Evolutionary conservation across 2,888 invertebrate species (phyloP), one percentile per base, ranked within the genome.

Genomic region (Synergus laeviventris): DNA sequence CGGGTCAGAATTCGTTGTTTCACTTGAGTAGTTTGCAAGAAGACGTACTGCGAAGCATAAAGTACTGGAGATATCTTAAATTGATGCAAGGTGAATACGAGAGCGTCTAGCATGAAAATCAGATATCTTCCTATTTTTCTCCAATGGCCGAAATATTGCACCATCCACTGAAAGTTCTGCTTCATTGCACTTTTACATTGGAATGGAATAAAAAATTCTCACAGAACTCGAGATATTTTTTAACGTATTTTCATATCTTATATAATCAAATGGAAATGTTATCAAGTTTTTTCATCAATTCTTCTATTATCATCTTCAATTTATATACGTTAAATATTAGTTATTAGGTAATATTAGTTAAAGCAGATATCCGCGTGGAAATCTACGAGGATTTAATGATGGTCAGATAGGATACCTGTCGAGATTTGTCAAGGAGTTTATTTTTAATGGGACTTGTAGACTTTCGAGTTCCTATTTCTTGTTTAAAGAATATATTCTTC

Each of bases 1-100:
- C 61, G 18, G 49, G n/a, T 66, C 60, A 56, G 74, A 73, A 62
- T 73, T 76, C 78, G 60, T 61, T 61, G 70, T 61, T 59, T 78
- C 74, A 64, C 77, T 77, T 39, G 61, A 60, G 31, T 38, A 56
- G 38, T 64, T 59, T 59, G 59, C 74, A 60, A 74, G 74, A 24
- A 74, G 74, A 74, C 60, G 74, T 74, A 74, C 39, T 39, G 56
- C 14, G 59, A 42, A 39, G 38, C 56, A 60, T 42, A 42, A 60
- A 59, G 42, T 16, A 42, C 42, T 42, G 42, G 66, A 66, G 24
- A 66, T 66, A 66, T 45, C 45, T 45, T 66, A 45, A 66, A 66
- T 66, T 66, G 66, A 66, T 66, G 24, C 45, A 24, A 66, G 66
- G 66, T 42, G 45, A 66, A 66, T 45, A 66, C 18, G 16, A 66